phyloP scores from a whole-genome alignment of 2,888 invertebrate species.

The Tetrapedia diversipes region DNA sequence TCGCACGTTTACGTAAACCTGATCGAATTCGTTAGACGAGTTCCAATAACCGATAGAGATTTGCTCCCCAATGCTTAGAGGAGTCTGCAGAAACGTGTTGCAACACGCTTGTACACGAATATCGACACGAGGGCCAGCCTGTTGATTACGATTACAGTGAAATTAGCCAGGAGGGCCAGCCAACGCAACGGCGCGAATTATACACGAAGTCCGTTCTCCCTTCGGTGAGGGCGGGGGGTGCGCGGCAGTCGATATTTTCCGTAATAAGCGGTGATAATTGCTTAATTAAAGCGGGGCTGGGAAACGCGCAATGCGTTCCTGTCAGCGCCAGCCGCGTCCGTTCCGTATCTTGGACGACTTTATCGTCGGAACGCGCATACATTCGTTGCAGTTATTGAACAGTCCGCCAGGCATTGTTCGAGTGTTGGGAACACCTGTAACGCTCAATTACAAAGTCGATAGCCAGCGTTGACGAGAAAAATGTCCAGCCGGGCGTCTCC shows the following conservation, averaged over 20 bases:
- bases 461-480: constrained; percentile 59
- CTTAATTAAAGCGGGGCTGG: constrained; percentile 76
- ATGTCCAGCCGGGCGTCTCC: constrained; percentile 39
- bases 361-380: constrained; percentile 74
- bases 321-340: constrained; percentile 74
- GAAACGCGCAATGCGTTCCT: constrained; percentile 75
- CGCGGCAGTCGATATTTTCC: constrained; percentile 66
- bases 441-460: constrained; percentile 73
- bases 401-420: constrained; percentile 69
- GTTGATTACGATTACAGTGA: constrained; percentile 20
- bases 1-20: too few relatives aligned
- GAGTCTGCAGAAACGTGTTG: too few relatives aligned
- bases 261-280: constrained; percentile 77
- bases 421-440: constrained; percentile 73
- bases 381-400: constrained; percentile 78
- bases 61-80: neutral
- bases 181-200: constrained; percentile 53
- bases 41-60: neutral
- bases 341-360: constrained; percentile 77
- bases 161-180: constrained; percentile 18
- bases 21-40: too few relatives aligned
- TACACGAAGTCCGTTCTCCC: constrained; percentile 48
- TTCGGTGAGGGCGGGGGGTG: constrained; percentile 8
- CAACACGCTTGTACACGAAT: neutral
- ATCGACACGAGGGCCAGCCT: neutral